A percentile compares a stretch with the other conserved stretches of the same genome.
phyloP scores from a whole-genome alignment of 2,888 invertebrate genomes.

The Drosophila barbarae region DNA sequence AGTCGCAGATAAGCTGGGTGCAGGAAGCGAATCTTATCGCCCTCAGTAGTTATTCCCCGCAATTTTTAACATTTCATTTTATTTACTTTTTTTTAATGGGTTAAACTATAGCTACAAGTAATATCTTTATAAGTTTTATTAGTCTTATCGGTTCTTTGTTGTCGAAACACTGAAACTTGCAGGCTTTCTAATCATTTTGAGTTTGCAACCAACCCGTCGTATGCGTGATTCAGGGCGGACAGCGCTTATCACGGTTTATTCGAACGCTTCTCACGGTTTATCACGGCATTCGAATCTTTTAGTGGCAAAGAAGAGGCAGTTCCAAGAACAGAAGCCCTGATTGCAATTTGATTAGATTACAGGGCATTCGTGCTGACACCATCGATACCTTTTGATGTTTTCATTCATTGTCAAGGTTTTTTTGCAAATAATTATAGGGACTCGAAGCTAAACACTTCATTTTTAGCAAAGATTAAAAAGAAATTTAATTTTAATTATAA shows the following conservation, averaged over 20 bases:
- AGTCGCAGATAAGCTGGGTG: background rate
- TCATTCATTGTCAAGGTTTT: background rate
- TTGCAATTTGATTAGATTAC: constrained; percentile 66
- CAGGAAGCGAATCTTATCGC: no score
- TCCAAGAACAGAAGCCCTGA: constrained; percentile 10
- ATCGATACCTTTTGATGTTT: background rate
- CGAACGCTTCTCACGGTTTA: background rate
- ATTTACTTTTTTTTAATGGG: no score
- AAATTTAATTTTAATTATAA: no score
- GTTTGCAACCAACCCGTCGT: background rate
- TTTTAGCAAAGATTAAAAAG: no score
- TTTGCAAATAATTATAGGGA: no score
- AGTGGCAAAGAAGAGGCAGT: no score
- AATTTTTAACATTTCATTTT: background rate
- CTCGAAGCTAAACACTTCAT: no score
- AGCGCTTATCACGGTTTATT: background rate
- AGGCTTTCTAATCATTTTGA: background rate
- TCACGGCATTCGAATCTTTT: background rate
- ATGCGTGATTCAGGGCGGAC: background rate
- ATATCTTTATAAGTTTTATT: background rate
- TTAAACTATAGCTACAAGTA: background rate
- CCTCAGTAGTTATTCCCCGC: background rate
- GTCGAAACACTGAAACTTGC: background rate
- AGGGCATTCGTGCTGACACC: constrained; percentile 19
- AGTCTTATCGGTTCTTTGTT: background rate